These are phyloP conservation scores for Palaemon carinicauda DNA, from an alignment of 1,140 invertebrate genomes.

Conservation along the genomic window DNA sequence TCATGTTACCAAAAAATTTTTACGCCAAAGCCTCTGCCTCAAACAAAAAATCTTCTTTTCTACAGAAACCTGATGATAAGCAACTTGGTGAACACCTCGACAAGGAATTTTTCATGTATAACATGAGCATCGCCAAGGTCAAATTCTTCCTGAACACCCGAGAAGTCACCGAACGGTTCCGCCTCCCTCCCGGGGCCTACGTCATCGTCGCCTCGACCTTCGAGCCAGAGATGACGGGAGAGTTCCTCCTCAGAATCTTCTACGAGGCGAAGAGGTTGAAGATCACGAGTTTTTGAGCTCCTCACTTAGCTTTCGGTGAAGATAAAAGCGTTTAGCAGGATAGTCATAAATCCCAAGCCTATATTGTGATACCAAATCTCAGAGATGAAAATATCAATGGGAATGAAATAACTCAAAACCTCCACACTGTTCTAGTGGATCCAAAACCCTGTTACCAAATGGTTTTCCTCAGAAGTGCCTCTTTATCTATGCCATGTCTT, in stretches of 20 bases:
- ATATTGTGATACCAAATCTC: too few relatives aligned
- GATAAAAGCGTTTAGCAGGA: too few relatives aligned
- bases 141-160: constrained; percentile 77
- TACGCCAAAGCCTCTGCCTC: too few relatives aligned
- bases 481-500: too few relatives aligned
- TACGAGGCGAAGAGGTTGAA: constrained; percentile 60
- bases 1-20: too few relatives aligned
- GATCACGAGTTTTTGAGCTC: background rate
- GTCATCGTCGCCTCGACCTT: constrained; percentile 70
- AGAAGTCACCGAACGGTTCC: constrained; percentile 50
- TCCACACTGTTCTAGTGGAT: too few relatives aligned
- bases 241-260: constrained; percentile 69
- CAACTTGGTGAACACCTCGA: constrained; percentile 74
- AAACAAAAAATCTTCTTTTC: background rate
- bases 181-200: constrained; percentile 62
- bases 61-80: constrained; percentile 22
- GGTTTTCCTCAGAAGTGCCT: too few relatives aligned
- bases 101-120: constrained; percentile 94
- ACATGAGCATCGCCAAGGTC: constrained; percentile 86
- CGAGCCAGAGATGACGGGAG: constrained; percentile 66
- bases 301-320: too few relatives aligned
- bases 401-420: too few relatives aligned
- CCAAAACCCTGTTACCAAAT: too few relatives aligned
- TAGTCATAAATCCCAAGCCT: too few relatives aligned
- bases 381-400: too few relatives aligned